Conservation (phyloP, 2,888 invertebrate genomes). For the Mayetiola destructor region DNA sequence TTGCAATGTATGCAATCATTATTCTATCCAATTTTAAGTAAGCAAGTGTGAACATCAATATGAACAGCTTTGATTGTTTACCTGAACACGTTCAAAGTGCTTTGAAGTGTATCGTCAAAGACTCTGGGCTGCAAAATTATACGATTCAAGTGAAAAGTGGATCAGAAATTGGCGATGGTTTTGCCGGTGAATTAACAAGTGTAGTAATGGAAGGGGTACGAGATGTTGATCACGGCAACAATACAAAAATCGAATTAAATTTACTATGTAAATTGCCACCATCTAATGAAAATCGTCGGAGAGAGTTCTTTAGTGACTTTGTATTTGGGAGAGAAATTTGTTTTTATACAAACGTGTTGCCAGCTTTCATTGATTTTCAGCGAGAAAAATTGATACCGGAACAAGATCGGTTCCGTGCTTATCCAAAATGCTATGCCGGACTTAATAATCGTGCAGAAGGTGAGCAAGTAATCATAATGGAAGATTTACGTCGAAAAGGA, state of each 20-base stretch:
- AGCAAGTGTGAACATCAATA: too few species aligned
- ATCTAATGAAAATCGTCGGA: constrained; percentile 7
- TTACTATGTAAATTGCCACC: constrained; percentile 14
- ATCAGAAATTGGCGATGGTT: constrained; percentile 16
- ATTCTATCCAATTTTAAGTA: too few species aligned
- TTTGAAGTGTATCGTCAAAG: background rate
- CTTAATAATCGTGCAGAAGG: background rate
- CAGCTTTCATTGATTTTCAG: constrained; percentile 13
- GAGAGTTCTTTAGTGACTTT: background rate
- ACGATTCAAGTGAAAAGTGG: background rate
- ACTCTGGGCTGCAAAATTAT: constrained; percentile 14
- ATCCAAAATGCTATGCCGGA: constrained; percentile 12
- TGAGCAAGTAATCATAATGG: constrained; percentile 5
- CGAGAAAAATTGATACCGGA: background rate
- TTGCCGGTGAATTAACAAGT: constrained; percentile 13
- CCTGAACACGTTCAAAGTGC: background rate
- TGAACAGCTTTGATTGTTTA: too few species aligned
- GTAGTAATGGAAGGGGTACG: background rate
- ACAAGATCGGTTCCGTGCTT: background rate
- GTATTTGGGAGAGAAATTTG: constrained; percentile 6
- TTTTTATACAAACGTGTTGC: constrained; percentile 12
- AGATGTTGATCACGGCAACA: background rate
- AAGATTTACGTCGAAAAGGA: constrained; percentile 7
- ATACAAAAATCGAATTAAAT: background rate
- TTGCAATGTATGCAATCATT: too few species aligned